Percentiles rank a stretch among this genome's conserved stretches.
Conservation (phyloP, 2,113 vertebrate genomes). For the Siniperca knerii region DNA sequence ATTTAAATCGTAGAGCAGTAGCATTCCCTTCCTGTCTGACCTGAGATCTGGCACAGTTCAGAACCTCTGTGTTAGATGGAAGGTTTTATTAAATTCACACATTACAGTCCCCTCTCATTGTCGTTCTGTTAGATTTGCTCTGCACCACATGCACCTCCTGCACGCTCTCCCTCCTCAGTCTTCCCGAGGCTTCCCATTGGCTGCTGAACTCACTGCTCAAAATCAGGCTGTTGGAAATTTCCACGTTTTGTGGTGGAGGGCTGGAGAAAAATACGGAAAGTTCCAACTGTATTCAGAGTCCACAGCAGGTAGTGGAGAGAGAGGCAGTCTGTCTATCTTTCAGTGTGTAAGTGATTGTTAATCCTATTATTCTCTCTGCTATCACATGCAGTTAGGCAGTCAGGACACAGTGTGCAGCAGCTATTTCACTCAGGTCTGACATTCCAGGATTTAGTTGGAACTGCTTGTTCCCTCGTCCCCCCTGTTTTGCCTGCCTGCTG, state of each 20-base stretch:
- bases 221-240: conserved; percentile 64
- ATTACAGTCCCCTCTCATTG: not conserved
- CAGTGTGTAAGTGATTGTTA: conserved; percentile 51
- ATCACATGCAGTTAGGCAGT: conserved; percentile 60
- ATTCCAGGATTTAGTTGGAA: conserved; percentile 68
- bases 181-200: conserved; percentile 44
- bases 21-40: conserved; percentile 2
- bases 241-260: conserved; percentile 55
- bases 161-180: conserved; percentile 6
- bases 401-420: conserved; percentile 63
- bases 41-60: conserved; percentile 9
- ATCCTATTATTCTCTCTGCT: conserved; percentile 63
- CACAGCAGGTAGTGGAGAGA: conserved; percentile 41
- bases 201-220: conserved; percentile 36
- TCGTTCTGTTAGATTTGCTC: conserved; percentile 18
- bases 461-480: conserved; percentile 16
- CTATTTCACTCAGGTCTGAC: conserved; percentile 72
- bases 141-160: conserved; percentile 12
- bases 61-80: not conserved
- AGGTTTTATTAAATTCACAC: conserved; percentile 16
- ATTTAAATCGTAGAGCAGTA: not conserved
- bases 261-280: conserved; percentile 56
- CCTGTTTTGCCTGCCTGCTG: conserved; percentile 17
- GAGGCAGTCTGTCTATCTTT: conserved; percentile 23
- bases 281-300: conserved; percentile 57